Conservation (phyloP, 2,113 vertebrate genomes). For the Zosterops hypoxanthus region DNA sequence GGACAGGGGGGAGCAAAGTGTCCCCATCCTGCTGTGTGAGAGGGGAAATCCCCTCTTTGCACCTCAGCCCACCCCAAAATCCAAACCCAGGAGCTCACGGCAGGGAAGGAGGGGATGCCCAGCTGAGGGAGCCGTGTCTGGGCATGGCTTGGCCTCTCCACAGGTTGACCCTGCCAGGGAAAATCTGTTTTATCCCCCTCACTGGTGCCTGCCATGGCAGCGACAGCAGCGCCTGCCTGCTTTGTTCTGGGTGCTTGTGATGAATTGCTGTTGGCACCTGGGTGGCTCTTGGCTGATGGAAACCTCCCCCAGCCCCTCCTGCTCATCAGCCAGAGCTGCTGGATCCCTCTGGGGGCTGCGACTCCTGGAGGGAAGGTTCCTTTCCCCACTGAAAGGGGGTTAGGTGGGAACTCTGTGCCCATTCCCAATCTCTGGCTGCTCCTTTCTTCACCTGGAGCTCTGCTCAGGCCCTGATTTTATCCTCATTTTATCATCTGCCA, state of each 20-base stretch:
- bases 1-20: not conserved
- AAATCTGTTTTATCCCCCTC: not conserved
- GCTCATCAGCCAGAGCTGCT: not conserved
- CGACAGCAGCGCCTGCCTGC: not conserved
- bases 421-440: not conserved
- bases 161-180: not conserved
- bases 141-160: not conserved
- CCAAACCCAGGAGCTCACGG: not conserved
- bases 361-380: accelerated
- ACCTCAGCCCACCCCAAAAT: not conserved
- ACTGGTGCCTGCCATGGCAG: not conserved
- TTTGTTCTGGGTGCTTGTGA: not conserved
- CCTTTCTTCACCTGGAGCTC: not conserved
- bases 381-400: not conserved
- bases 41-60: not conserved
- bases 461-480: not conserved
- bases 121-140: accelerated
- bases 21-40: accelerated
- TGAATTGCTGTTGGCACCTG: conserved; percentile 13
- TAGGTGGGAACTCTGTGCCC: not conserved
- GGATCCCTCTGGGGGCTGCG: not conserved
- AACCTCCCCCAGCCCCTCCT: not conserved
- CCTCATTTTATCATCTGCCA: not conserved
- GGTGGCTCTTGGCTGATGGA: not conserved
- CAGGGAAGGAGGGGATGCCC: not conserved